These are phyloP conservation scores for Morinoia aosen DNA, from an alignment of 2,888 invertebrate species.

Conservation along the genomic window DNA sequence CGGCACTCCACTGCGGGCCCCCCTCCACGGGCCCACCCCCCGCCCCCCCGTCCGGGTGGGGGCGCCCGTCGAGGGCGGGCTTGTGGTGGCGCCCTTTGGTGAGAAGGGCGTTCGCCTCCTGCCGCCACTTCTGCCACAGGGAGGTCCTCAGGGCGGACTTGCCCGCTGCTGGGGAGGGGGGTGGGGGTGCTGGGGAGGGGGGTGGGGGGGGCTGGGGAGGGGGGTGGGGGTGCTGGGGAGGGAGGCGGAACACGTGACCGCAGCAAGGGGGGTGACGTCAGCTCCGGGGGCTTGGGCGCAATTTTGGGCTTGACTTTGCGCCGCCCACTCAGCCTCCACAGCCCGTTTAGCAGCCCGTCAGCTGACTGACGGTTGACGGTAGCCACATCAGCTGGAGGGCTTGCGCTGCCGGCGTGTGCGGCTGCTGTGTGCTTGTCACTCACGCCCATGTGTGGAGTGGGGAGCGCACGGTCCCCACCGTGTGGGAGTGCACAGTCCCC, in stretches of 20 bases:
- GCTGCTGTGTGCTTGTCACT: not conserved
- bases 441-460: not conserved
- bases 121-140: constrained; percentile 38
- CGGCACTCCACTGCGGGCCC: not conserved
- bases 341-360: constrained; percentile 1
- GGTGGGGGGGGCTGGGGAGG: not conserved
- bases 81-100: not conserved
- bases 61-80: not conserved
- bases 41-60: not conserved
- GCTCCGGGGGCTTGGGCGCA: not conserved
- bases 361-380: not conserved
- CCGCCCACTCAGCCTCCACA: not conserved
- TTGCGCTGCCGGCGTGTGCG: not conserved
- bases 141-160: constrained; percentile 14
- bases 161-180: not conserved
- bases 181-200: not conserved
- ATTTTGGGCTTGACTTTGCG: not conserved
- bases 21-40: not conserved
- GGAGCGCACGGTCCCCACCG: not conserved
- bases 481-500: not conserved
- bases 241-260: not conserved
- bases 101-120: constrained; percentile 36
- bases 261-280: not conserved
- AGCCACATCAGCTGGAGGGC: not conserved
- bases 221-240: not conserved